Base-by-base conservation (phyloP, 1,140 invertebrate genomes). In the Cyrtorhinus lividipennis region DNA sequence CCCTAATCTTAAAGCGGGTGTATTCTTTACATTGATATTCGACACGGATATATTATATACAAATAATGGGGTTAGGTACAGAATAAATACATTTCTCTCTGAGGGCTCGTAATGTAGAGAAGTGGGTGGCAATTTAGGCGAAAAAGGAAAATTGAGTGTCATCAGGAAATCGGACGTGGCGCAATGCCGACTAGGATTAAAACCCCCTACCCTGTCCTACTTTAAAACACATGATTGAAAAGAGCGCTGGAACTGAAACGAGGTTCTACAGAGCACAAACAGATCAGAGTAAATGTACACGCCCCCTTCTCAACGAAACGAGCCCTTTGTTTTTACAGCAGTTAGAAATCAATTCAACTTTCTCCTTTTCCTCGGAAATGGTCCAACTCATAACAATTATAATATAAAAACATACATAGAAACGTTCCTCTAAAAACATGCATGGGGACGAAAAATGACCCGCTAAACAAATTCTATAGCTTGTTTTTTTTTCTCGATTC, bases 351-450 rank as follows among this genome's bases (percentile, higher is more conserved):
- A n/a, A n/a, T n/a, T n/a, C n/a, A n/a, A n/a, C n/a, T n/a, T n/a
- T 20, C 5, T 53, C 20, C 48, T 22, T 53, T 53, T 22, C 5
- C 48, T 5, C 20, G 5, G 10, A 53, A 20, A 53, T 53, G 48
- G 48, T 53, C 48, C 48, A 53, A 53, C 48, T 53, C 20, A 53
- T 53, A 53, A 53, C 48, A 62, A 62, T 26, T 56, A 56, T 26
- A 27, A 27, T 23, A 59, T 24, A 61, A 10, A 45, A 27, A 48
- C 53, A 30, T 38, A 63, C 58, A 58, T 22, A 44, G 38, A 10
- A 10, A 44, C 18, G 10, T 22, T 53, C 20, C 48, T 20, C 20
- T 22, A 5, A 10, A 53, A 53, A 53, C 48, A 53, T 22, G 48
- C 48, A 53, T 10, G 48, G 48, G 10, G 20, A 53, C 48, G 10